Conservation (phyloP, 2,113 vertebrate genomes). For the Paracanthobrama guichenoti region DNA sequence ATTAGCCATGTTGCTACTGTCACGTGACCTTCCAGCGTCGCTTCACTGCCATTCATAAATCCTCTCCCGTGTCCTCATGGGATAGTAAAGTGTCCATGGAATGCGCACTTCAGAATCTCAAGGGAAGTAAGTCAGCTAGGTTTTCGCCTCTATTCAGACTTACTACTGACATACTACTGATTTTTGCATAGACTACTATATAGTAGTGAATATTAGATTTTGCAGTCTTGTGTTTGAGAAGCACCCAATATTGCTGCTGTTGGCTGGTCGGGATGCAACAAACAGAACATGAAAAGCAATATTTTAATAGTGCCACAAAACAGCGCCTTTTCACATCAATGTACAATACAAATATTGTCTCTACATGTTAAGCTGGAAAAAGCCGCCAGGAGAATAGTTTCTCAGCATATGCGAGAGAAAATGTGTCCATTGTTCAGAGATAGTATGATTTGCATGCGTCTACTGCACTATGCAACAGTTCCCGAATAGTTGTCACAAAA, state of each 20-base stretch:
- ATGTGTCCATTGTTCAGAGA: conserved; percentile 35
- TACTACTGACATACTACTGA: too few species aligned
- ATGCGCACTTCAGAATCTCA: too few species aligned
- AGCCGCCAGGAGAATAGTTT: background rate
- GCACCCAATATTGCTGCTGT: background rate
- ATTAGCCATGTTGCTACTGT: too few species aligned
- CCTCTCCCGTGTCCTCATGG: too few species aligned
- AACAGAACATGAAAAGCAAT: background rate
- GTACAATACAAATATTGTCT: background rate
- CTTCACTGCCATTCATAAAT: too few species aligned
- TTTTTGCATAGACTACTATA: too few species aligned
- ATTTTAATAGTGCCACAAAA: background rate
- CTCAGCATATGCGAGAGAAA: background rate
- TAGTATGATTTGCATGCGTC: conserved; percentile 4
- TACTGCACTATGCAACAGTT: conserved; percentile 11
- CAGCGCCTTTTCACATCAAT: background rate
- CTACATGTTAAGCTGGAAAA: background rate
- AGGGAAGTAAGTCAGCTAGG: too few species aligned
- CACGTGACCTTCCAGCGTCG: too few species aligned
- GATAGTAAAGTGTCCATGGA: too few species aligned
- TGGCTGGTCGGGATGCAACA: background rate
- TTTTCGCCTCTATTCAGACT: too few species aligned
- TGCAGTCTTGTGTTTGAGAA: background rate
- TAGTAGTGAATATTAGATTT: too few species aligned
- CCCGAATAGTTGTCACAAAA: conserved; percentile 7